Base-by-base conservation (phyloP, 2,113 vertebrate species). In the Coptodon bakossiorum region DNA sequence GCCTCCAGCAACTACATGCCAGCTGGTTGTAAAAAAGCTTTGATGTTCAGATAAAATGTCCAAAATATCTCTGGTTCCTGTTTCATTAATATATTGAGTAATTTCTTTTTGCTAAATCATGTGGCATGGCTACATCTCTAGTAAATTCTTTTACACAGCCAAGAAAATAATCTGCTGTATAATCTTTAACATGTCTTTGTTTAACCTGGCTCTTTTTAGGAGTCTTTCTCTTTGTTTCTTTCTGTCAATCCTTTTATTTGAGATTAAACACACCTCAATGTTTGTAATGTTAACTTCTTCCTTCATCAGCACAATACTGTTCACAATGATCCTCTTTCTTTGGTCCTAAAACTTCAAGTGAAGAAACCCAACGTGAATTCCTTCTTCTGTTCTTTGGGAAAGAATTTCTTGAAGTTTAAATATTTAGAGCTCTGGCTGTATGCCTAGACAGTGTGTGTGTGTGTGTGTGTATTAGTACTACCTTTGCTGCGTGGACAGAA, bases 391-490 rank as follows among this genome's bases (percentile, higher is more conserved):
- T 81, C 82, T 82, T 68, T 57, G 81, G 53, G 54, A 93, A 91
- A 80, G 84, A 87, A 85, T 93, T 91, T 95, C 83, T 92, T 90
- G 57, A 86, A 68, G 90, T 94, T 94, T 85, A 94, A 93, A 96
- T 95, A 94, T 94, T 95, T 96, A 90, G 63, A 90, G 40, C 48
- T 19, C 88, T 95, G 94, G 93, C 94, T 43, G 31, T 6, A 82
- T 53, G 90, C 93, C 94, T 91, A 24, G 83, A 53, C 40, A 10
- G 6, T 66, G 48, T 79, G 88, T 88, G 68, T 86, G 79, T 84
- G 59, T 84, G 59, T 68, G 9, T 78, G 86, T 87, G 31, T 59
- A 10, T 11, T 12, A 57, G 27, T 53, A 24, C 50, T 27, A 56
- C 29, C 59, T 34, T 61, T 57, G 31, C 76, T 78, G 43, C 8